Evolutionary conservation across 2,797 vertebrate genomes (phyloP).

Genomic region (Hippopotamyrus pictus): DNA sequence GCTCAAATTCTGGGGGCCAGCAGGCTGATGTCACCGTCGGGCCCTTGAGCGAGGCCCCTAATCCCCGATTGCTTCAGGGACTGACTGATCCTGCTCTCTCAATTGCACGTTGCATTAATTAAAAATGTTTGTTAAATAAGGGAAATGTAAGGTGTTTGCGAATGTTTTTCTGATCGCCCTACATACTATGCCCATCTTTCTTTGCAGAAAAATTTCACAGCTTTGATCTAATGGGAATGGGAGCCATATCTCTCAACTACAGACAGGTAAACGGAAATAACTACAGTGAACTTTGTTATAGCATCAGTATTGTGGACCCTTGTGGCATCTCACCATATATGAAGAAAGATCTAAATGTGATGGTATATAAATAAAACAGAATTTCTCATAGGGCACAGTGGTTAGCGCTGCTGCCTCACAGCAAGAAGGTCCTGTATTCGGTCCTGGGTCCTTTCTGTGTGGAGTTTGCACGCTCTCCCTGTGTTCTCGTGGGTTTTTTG

Average conservation of each 20-base stretch:
- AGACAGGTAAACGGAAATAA: conserved; percentile 52
- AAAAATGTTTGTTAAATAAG: background rate
- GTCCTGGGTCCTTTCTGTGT: too few species aligned
- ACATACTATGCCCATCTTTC: conserved; percentile 10
- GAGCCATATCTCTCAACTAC: conserved; percentile 55
- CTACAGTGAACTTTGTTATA: background rate
- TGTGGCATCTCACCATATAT: background rate
- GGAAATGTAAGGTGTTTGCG: background rate
- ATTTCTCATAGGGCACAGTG: background rate
- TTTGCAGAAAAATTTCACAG: conserved; percentile 61
- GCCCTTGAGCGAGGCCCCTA: background rate
- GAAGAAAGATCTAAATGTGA: background rate
- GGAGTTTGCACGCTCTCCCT: too few species aligned
- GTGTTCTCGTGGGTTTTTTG: too few species aligned
- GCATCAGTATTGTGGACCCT: background rate
- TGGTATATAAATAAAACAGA: background rate
- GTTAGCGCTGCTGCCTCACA: too few species aligned
- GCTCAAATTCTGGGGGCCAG: background rate
- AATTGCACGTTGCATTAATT: background rate
- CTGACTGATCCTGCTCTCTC: background rate
- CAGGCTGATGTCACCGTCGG: background rate
- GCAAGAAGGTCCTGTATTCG: too few species aligned
- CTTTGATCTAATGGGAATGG: conserved; percentile 52
- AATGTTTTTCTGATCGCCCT: background rate
- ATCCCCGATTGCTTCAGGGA: background rate